A percentile compares a stretch with the other conserved stretches of the same genome.
phyloP scores from a whole-genome alignment of 2,113 vertebrate species.

The Rhea pennata region DNA sequence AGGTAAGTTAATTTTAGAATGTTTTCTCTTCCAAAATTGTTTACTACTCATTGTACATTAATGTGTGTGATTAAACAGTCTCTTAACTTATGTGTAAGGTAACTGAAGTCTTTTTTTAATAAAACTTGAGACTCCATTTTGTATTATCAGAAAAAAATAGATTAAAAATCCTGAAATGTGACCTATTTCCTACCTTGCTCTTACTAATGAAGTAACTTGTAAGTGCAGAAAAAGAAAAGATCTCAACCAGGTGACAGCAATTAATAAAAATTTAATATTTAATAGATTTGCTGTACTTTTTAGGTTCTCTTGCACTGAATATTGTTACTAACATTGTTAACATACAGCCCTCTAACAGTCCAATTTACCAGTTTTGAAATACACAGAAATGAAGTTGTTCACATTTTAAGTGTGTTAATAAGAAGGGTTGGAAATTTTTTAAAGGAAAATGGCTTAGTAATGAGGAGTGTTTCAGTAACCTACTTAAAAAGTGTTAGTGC shows the following conservation, averaged over 20 bases:
- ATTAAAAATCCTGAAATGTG: not conserved
- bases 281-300: not conserved
- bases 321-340: not conserved
- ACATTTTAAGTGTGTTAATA: not conserved
- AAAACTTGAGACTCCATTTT: accelerated
- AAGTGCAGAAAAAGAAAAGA: not conserved
- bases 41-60: not conserved
- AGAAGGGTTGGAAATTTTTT: not conserved
- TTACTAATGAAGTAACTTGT: not conserved
- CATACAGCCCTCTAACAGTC: not conserved
- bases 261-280: not conserved
- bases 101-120: not conserved
- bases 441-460: not conserved
- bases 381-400: not conserved
- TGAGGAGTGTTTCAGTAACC: not conserved
- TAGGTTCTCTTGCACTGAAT: not conserved
- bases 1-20: slow-evolving; percentile 80
- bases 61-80: not conserved
- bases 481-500: not conserved
- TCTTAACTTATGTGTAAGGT: not conserved
- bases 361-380: not conserved
- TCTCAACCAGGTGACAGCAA: not conserved
- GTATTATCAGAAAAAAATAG: not conserved
- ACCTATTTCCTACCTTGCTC: not conserved
- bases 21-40: not conserved